Base-by-base conservation (phyloP, 2,797 vertebrate species). In the Antennarius maculatus region DNA sequence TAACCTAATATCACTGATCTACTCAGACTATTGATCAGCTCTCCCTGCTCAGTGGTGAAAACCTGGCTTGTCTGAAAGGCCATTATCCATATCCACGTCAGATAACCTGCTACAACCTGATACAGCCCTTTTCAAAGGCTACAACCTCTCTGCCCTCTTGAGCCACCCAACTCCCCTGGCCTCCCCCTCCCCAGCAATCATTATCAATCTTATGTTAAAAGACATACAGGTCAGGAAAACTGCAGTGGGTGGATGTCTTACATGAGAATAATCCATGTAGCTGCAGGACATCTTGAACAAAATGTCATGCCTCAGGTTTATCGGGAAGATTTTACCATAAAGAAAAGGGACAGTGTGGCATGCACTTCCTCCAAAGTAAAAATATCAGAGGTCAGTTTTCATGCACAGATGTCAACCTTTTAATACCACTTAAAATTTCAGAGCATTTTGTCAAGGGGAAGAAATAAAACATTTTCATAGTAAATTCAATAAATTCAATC, bases 11-110 rank as follows among this genome's bases (percentile, higher is more conserved):
- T 90, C 88, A 71, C 87, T 82, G 88, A 90, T 91, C 87, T 81
- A 66, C 89, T 92, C 85, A 17, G 65, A 39, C 73, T 93, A 94
- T 94, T 91, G 94, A 94, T 94, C 88, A 88, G 64, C 83, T 80
- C 86, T 82, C 67, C 79, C 82, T 82, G 69, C 80, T 85, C 80
- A 62, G 75, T 16, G 66, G 76, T 77, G 83, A 87, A 86, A 92
- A 92, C 82, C 76, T 87, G 87, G 85, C 88, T 90, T 86, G 89
- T 89, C 90, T 92, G 84, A 93, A 91, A 93, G 92, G 89, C 92
- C 88, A 93, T 94, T 93, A 93, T 91, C 91, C 91, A 87, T 69
- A 49, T 88, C 83, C 90, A 90, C 90, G 92, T 88, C 89, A 92
- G 91, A 93, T 92, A 91, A 93, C 92, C 90, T 86, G 85, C 85